These are phyloP conservation scores for Parascotia fuliginaria DNA, from an alignment of 2,888 invertebrate genomes.

Conservation along the genomic window DNA sequence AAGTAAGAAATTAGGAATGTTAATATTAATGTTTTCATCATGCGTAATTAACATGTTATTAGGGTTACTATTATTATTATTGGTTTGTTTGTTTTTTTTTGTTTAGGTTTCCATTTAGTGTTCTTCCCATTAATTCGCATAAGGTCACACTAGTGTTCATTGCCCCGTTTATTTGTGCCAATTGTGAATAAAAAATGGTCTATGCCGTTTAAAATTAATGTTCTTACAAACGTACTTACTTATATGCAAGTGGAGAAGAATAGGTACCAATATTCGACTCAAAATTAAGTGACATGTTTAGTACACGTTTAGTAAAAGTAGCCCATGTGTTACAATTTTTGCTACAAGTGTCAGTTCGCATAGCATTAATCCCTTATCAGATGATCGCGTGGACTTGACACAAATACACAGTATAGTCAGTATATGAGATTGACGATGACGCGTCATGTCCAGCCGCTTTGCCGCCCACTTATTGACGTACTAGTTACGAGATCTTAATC, in stretches of 20 bases:
- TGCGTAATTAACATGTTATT: not conserved
- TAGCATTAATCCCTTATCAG: conserved; percentile 20
- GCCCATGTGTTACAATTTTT: conserved; percentile 8
- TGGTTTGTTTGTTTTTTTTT: too few relatives aligned
- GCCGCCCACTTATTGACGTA: conserved; percentile 57
- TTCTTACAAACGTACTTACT: too few relatives aligned
- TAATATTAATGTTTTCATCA: not conserved
- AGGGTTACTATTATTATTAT: too few relatives aligned
- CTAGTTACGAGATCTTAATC: conserved; percentile 26
- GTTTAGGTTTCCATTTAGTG: too few relatives aligned
- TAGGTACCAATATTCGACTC: too few relatives aligned
- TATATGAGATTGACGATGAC: conserved; percentile 45
- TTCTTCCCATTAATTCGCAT: not conserved
- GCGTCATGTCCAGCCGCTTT: conserved; percentile 16
- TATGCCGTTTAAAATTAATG: too few relatives aligned
- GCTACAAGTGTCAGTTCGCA: conserved; percentile 23
- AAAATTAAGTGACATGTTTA: too few relatives aligned
- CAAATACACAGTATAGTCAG: conserved; percentile 54
- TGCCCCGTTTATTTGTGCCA: too few relatives aligned
- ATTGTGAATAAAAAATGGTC: too few relatives aligned
- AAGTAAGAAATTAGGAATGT: not conserved
- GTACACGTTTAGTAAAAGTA: conserved; percentile 5
- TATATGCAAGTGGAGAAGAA: too few relatives aligned
- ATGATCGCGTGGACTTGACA: conserved; percentile 47
- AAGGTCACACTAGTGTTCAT: too few relatives aligned